Base-by-base conservation (phyloP, 30 jellyfish, hydroid and myxozoan genomes). In the Aurelia sp. region DNA sequence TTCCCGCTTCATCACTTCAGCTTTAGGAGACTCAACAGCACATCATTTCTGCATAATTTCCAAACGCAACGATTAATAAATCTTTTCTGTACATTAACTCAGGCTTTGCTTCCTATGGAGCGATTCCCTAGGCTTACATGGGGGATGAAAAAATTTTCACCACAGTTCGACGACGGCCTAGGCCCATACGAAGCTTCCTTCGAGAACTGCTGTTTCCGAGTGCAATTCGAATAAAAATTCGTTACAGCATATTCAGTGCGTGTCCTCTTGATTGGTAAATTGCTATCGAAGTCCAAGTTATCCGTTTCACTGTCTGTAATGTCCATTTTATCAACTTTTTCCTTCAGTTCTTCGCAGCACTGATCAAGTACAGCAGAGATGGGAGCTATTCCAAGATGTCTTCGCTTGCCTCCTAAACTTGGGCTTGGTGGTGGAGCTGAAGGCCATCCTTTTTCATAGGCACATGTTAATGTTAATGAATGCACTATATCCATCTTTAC, bases 361-460 rank as follows among this genome's bases (percentile, higher is more conserved):
- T 60, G 92, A 67, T 79, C 97, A 61, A 88, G 83, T 44, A 88
- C 40, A 13, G 82, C 55, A 1, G 90, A 19, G 19, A 88, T 88
- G 21, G 97, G 69, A 13, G 74, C 65, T 30, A 38, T 58, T 68
- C 88, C 59, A 67, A 79, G 64, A 53, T 67, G 85, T 62, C 88
- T 72, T 53, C 97, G 81, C 60, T 80, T 88, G 78, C 88, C 86
- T 68, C 97, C 97, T 22, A 88, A 82, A 68, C 97, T 88, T 33
- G 97, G 97, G 24, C 97, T 88, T 3, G 97, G 97, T 44, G 97
- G 97, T 61, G 97, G 97, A 57, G 97, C 97, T 59, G 97, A 59
- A 68, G 97, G 97, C 76, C 82, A 70, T 8, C 87, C 80, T 79
- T 76, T 82, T 20, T 88, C 97, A 67, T 65, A 53, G 62, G 20